A percentile compares a stretch with the other conserved stretches of the same genome.
Evolutionary conservation across 2,113 vertebrate genomes (phyloP).

Genomic region (Psilopogon haemacephalus): DNA sequence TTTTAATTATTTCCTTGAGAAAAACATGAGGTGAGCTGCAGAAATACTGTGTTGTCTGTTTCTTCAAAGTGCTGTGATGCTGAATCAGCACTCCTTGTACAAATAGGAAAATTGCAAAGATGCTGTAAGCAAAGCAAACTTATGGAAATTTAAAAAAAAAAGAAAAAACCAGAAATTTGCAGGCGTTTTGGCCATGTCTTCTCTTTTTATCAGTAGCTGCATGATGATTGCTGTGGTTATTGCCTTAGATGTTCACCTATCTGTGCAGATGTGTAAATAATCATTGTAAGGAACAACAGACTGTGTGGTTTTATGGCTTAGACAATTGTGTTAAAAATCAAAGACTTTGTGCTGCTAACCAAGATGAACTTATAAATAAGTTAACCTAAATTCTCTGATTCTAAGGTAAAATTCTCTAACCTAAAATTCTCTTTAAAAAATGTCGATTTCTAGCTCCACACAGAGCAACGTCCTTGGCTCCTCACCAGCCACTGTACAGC

Average conservation of each 20-base stretch:
- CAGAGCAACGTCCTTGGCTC: not conserved
- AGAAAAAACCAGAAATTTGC: not conserved
- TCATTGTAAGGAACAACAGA: not conserved
- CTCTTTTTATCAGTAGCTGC: not conserved
- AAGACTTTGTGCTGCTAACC: not conserved
- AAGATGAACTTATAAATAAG: not conserved
- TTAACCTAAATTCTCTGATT: no score
- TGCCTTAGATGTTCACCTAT: not conserved
- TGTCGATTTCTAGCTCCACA: not conserved
- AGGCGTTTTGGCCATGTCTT: not conserved
- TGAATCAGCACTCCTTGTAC: not conserved
- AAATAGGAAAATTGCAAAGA: rapidly evolving
- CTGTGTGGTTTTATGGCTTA: not conserved
- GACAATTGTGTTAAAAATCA: not conserved
- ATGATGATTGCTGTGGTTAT: not conserved
- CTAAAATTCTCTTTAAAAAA: not conserved
- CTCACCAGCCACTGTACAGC: not conserved
- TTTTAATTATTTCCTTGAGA: not conserved
- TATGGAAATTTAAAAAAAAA: not conserved
- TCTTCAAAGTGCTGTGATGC: not conserved
- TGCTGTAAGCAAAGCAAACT: not conserved
- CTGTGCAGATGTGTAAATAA: not conserved
- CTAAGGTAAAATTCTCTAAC: not conserved
- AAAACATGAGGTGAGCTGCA: not conserved
- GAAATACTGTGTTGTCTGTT: not conserved